These are phyloP conservation scores for Cirrhinus molitorella DNA, from an alignment of 2,797 vertebrate genomes.

Conservation along the genomic window DNA sequence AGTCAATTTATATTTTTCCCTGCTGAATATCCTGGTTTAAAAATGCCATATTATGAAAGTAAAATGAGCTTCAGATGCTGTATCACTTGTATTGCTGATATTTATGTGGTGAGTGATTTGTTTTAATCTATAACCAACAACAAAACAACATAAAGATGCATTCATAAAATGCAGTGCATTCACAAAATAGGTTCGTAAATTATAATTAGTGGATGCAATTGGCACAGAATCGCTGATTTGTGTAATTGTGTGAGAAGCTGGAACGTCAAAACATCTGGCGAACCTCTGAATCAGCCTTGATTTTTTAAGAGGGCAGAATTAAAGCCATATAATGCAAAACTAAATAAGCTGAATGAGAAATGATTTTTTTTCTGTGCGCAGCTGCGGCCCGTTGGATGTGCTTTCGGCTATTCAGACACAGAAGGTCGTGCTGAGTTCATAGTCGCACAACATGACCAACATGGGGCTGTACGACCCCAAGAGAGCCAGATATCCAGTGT, in stretches of 20 bases:
- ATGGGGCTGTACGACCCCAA: not conserved
- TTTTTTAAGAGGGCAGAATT: slow-evolving; percentile 19
- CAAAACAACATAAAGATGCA: not conserved
- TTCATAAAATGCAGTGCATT: not conserved
- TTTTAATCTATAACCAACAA: not conserved
- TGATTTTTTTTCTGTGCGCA: slow-evolving; percentile 1
- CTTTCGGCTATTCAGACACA: slow-evolving; percentile 13
- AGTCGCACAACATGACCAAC: slow-evolving; percentile 7
- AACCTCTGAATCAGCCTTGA: slow-evolving; percentile 22
- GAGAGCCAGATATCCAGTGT: slow-evolving; percentile 22
- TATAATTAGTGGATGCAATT: not conserved
- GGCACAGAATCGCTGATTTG: slow-evolving; percentile 1
- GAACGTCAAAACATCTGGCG: slow-evolving; percentile 5
- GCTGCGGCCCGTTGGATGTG: not conserved
- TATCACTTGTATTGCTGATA: not conserved
- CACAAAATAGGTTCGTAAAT: not conserved
- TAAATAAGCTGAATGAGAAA: slow-evolving; percentile 3
- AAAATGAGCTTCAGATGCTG: not conserved
- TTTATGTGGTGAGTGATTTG: not conserved
- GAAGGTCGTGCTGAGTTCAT: slow-evolving; percentile 6
- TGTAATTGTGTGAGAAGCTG: slow-evolving; percentile 18
- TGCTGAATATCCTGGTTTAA: not conserved
- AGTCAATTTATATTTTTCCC: not conserved
- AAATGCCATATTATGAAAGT: not conserved
- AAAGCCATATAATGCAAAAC: not conserved